Base-by-base conservation (phyloP, 2,888 invertebrate species). In the Drosophila tripunctata region DNA sequence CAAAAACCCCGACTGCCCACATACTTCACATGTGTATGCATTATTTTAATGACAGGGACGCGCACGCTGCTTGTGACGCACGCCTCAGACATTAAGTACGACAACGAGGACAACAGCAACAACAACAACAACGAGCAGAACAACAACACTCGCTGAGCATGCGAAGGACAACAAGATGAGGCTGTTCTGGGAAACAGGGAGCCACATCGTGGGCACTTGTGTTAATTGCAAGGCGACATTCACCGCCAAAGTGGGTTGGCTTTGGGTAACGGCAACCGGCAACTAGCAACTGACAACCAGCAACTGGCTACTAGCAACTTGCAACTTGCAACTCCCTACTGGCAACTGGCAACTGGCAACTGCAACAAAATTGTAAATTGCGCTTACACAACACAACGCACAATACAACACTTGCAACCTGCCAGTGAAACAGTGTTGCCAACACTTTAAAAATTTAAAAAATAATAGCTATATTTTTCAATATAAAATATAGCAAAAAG, bases 1-100 rank as follows among this genome's bases (percentile, higher is more conserved):
- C 68, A 62, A 10, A 8, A 27, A 51, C 78, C 67, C 62, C 63
- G 56, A 63, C 66, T 70, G 75, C 82, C 81, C 87, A 82, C 87
- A 84, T 87, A 84, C 85, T 81, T 85, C 86, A 75, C 78, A 75
- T 75, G 72, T 81, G 79, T 75, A 82, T 87, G 89, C 81, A 85
- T 87, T 82, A 89, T 88, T 88, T 89, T 89, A 89, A 89, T 89
- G 88, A 89, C 85, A 89, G 83, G 63, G 76, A 61, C 75, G 71
- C 65, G 73, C 65, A 43, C 10, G 79, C 75, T 77, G 71, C 75
- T 70, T 72, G 69, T 85, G 84, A 84, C 79, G 79, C 85, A 87
- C 84, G 87, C 79, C 79, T 83, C 75, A 67, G 67, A 84, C 69
- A 75, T 84, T 84, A 79, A 79, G 70, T 62, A 44, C 71, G 66